Evolutionary conservation across 2,888 invertebrate species (phyloP).

Genomic region (Hybos culiciformis): DNA sequence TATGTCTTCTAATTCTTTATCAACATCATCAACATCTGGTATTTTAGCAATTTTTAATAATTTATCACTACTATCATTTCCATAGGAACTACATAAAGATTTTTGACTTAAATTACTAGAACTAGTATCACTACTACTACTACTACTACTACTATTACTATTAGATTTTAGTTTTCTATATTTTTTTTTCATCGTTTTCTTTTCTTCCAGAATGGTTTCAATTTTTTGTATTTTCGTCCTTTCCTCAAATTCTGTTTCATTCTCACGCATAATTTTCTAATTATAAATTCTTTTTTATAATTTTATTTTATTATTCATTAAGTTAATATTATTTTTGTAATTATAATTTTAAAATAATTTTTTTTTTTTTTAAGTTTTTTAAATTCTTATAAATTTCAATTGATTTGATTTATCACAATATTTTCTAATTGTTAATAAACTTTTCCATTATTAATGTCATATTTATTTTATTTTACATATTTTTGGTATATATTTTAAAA

Average conservation of each 20-base stretch:
- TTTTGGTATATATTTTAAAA: too few species aligned
- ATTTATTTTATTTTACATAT: too few species aligned
- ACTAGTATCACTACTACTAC: constrained; percentile 13
- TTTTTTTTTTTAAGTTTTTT: background rate
- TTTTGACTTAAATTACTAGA: constrained; percentile 12
- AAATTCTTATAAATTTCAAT: too few species aligned
- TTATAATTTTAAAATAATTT: background rate
- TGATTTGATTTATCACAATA: too few species aligned
- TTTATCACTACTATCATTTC: constrained; percentile 3
- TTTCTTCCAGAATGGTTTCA: constrained; percentile 20
- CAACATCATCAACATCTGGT: constrained; percentile 2
- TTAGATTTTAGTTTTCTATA: background rate
- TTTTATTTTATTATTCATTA: constrained; percentile 1
- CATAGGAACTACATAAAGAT: constrained; percentile 8
- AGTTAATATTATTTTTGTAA: background rate
- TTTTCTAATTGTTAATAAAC: too few species aligned
- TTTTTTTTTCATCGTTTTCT: constrained; percentile 11
- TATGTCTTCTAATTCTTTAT: constrained; percentile 4
- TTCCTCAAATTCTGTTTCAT: constrained; percentile 21
- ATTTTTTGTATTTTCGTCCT: constrained; percentile 19
- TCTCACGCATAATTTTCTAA: constrained; percentile 21
- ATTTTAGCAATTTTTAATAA: constrained; percentile 4
- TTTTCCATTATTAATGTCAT: too few species aligned
- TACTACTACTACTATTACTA: constrained; percentile 10
- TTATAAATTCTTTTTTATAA: constrained; percentile 14